Conservation (phyloP, 2,797 vertebrate genomes). For the Bryconaethiops microstoma region DNA sequence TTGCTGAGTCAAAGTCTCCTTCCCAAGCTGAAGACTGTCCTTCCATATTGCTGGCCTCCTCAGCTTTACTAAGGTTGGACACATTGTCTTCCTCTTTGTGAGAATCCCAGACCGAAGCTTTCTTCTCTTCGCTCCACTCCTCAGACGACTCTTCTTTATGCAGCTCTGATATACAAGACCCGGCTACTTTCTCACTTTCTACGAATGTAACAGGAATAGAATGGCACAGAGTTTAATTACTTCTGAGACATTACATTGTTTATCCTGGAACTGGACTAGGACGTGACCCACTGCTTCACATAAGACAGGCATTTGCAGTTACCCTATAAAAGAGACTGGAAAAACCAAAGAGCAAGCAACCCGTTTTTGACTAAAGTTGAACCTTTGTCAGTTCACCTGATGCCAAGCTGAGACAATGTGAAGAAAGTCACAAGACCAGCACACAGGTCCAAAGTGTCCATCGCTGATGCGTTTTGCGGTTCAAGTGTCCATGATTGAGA, state of each 20-base stretch:
- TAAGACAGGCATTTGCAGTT: constrained; percentile 85
- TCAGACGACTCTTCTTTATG: constrained; percentile 92
- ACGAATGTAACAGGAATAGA: constrained; percentile 99
- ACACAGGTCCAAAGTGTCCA: constrained; percentile 66
- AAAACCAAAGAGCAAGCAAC: constrained; percentile 75
- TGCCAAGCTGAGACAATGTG: constrained; percentile 71
- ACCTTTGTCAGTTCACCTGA: constrained; percentile 71
- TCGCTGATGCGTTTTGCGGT: constrained; percentile 31
- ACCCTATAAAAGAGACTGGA: constrained; percentile 82
- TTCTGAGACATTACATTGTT: constrained; percentile 97
- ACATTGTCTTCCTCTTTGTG: constrained; percentile 85
- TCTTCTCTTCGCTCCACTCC: constrained; percentile 86
- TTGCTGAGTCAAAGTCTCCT: constrained; percentile 78
- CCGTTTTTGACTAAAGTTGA: constrained; percentile 59
- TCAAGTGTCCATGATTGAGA: constrained; percentile 48
- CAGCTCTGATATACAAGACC: constrained; percentile 98
- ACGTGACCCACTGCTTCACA: constrained; percentile 77
- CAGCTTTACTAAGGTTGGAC: constrained; percentile 77
- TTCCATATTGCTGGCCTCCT: constrained; percentile 85
- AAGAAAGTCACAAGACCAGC: constrained; percentile 77
- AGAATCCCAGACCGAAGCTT: constrained; percentile 80
- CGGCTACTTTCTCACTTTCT: constrained; percentile 99
- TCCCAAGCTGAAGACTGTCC: constrained; percentile 68
- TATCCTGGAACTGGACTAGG: constrained; percentile 92
- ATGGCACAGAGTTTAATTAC: constrained; percentile 99